These are phyloP conservation scores for Lethenteron camtschaticum DNA, from an alignment of 2,113 vertebrate species.

Conservation along the genomic window DNA sequence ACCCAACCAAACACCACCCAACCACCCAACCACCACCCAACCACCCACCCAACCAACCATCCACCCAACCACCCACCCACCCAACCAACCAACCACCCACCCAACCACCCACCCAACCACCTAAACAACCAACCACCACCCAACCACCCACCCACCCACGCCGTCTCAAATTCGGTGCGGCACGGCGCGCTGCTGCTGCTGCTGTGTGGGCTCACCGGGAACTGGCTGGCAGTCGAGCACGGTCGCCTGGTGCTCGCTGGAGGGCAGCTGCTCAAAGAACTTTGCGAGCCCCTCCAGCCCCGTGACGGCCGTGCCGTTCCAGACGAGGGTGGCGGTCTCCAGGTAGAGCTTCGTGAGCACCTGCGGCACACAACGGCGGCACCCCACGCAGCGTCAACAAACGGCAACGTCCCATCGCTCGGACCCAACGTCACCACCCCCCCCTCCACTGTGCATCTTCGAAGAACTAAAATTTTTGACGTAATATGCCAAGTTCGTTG, in stretches of 20 bases:
- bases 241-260: slow-evolving; percentile 72
- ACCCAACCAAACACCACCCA: no score
- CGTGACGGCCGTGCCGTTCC: slow-evolving; percentile 79
- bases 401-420: no score
- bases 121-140: no score
- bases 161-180: no score
- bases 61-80: neutral
- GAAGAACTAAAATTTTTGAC: neutral
- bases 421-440: neutral
- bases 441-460: neutral
- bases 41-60: neutral
- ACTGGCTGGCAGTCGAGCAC: slow-evolving; percentile 84
- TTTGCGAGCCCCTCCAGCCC: slow-evolving; percentile 61
- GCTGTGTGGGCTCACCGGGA: slow-evolving; percentile 32
- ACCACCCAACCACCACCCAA: no score
- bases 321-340: slow-evolving; percentile 71
- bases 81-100: no score
- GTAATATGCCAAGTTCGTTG: neutral
- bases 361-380: slow-evolving; percentile 17
- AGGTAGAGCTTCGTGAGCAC: slow-evolving; percentile 63
- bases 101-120: no score
- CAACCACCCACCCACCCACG: neutral
- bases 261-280: slow-evolving; percentile 85
- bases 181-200: no score
- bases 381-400: neutral